Evolutionary conservation across 2,113 vertebrate genomes (phyloP).

Genomic region (human (Homo sapiens)): GRCh38 chr6:9758501-9759000

Average conservation of each 20-base stretch:
- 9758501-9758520: background rate
- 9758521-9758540: background rate
- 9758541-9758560: background rate
- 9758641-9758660: background rate
- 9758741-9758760: background rate
- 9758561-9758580: background rate
- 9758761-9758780: background rate
- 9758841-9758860: background rate
- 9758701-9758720: background rate
- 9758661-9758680: background rate
- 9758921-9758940: background rate
- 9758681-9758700: background rate
- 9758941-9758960: fast-evolving
- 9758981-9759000: fast-evolving
- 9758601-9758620: background rate
- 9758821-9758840: background rate
- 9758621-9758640: background rate
- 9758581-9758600: background rate
- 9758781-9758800: background rate
- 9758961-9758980: fast-evolving
- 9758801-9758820: background rate
- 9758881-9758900: background rate
- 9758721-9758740: fast-evolving
- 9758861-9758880: background rate
- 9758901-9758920: background rate